Conservation (phyloP, 2,888 invertebrate species). For the Dryocosmus kuriphilus region DNA sequence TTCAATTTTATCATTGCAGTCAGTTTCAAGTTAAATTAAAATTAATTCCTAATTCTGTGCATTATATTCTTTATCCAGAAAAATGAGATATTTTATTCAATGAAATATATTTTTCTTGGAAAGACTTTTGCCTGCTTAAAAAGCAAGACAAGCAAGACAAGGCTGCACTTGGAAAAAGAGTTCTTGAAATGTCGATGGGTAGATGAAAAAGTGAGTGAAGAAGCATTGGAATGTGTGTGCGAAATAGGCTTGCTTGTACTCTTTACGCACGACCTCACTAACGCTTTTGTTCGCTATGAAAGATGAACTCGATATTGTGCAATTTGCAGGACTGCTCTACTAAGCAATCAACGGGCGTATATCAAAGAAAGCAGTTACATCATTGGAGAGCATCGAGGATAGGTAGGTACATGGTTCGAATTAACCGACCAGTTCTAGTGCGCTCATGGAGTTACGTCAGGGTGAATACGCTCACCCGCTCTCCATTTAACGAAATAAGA, state of each 20-base stretch:
- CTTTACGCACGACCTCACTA: conserved; percentile 38
- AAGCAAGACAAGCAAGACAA: neutral
- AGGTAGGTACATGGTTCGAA: conserved; percentile 24
- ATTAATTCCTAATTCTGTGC: no score
- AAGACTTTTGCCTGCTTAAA: neutral
- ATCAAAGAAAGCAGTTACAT: conserved; percentile 46
- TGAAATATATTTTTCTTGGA: no score
- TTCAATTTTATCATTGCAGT: no score
- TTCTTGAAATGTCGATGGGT: conserved; percentile 22
- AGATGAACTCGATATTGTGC: conserved; percentile 37
- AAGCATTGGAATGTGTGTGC: conserved; percentile 22
- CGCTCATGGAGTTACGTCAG: conserved; percentile 33
- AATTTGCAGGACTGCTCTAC: conserved; percentile 39
- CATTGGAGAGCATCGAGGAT: conserved; percentile 25
- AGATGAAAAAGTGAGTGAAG: neutral
- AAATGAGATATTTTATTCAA: no score
- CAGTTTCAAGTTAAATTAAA: no score
- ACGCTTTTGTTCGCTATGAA: conserved; percentile 36
- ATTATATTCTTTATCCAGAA: no score
- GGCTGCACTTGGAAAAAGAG: neutral
- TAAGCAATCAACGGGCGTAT: conserved; percentile 44
- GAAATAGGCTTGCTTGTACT: conserved; percentile 5
- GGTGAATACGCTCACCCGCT: conserved; percentile 18
- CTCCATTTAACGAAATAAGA: conserved; percentile 32
- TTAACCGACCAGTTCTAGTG: conserved; percentile 32